Conservation (phyloP, 2,113 vertebrate genomes). For the Damaliscus lunatus region DNA sequence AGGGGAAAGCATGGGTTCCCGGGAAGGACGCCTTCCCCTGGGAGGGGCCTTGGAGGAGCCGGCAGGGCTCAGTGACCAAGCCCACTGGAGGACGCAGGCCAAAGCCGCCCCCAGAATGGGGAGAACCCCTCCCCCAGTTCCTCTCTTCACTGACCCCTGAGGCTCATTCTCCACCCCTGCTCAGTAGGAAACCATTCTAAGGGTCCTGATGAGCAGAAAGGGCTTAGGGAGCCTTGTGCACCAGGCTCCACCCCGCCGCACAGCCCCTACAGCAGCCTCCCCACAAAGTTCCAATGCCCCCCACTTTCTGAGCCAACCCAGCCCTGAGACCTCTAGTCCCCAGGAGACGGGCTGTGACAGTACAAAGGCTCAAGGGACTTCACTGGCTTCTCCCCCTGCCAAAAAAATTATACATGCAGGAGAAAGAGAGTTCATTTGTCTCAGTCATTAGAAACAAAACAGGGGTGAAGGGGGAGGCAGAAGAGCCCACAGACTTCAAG, state of each 20-base stretch:
- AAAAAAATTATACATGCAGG: background rate
- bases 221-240: background rate
- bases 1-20: background rate
- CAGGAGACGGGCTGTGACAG: background rate
- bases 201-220: background rate
- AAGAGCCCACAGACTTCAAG: background rate
- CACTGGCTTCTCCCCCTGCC: background rate
- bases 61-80: background rate
- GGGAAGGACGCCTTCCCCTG: background rate
- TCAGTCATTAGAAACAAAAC: background rate
- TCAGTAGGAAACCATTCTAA: background rate
- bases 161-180: too few relatives aligned
- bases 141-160: background rate
- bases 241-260: rapidly evolving
- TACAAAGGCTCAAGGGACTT: background rate
- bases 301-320: background rate
- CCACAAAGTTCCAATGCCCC: background rate
- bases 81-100: background rate
- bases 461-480: background rate
- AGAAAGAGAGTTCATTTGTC: background rate
- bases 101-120: rapidly evolving
- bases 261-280: rapidly evolving
- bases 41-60: background rate
- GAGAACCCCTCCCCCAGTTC: background rate
- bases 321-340: background rate